Conservation (phyloP, 1,140 invertebrate genomes). For the Oscheius sp. region DNA sequence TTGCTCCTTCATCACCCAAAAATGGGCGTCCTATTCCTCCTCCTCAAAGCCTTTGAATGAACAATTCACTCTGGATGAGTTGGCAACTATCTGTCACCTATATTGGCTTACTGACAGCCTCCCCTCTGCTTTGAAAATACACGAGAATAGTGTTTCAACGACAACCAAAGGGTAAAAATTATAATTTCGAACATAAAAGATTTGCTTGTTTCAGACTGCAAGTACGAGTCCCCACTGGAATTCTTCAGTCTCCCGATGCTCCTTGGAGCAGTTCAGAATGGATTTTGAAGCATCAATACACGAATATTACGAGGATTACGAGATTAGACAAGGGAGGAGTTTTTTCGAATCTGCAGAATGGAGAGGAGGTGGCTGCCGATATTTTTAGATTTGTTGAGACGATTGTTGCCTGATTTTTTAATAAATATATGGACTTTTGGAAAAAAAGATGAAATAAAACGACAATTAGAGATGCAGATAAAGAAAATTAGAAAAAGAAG, state of each 20-base stretch:
- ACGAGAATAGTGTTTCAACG: neutral
- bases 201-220: constrained; percentile 11
- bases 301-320: constrained; percentile 15
- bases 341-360: constrained; percentile 8
- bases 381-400: constrained; percentile 29
- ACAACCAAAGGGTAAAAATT: neutral
- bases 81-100: constrained; percentile 46
- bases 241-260: constrained; percentile 3
- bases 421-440: too few relatives aligned
- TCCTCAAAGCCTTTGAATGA: constrained; percentile 18
- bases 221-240: neutral
- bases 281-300: constrained; percentile 13
- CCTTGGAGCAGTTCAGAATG: constrained; percentile 10
- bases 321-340: constrained; percentile 12
- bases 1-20: constrained; percentile 25
- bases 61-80: constrained; percentile 43
- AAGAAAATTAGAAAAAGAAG: too few relatives aligned
- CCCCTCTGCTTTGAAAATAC: constrained; percentile 6
- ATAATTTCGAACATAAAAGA: too few relatives aligned
- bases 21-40: constrained; percentile 22
- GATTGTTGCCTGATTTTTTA: too few relatives aligned
- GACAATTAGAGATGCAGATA: too few relatives aligned
- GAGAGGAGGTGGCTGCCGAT: constrained; percentile 15
- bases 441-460: too few relatives aligned
- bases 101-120: constrained; percentile 46